Percentiles rank a stretch among this genome's conserved stretches.
Conservation (phyloP, 1,140 invertebrate species). For the Drosophila neocordata region DNA sequence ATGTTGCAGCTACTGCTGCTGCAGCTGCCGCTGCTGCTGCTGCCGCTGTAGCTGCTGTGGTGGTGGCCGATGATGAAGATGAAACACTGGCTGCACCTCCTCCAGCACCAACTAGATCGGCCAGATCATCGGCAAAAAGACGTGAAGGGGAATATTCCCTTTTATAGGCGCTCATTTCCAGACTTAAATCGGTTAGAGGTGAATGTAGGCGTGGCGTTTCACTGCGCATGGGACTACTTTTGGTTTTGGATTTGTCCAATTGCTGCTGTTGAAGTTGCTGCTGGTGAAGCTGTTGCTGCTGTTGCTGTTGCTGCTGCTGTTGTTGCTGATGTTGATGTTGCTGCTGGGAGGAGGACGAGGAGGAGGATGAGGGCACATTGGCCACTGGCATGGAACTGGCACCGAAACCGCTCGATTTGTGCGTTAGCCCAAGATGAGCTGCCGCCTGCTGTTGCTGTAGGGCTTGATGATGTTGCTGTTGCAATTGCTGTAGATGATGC, state of each 20-base stretch:
- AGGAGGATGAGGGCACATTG: slow-evolving; percentile 33
- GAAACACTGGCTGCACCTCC: slow-evolving; percentile 37
- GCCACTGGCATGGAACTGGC: slow-evolving; percentile 58
- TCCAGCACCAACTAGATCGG: slow-evolving; percentile 62
- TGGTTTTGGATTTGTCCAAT: slow-evolving; percentile 54
- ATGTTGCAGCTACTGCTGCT: slow-evolving; percentile 21
- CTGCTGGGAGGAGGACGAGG: slow-evolving; percentile 29
- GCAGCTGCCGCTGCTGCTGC: background rate
- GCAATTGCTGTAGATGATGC: slow-evolving; percentile 71
- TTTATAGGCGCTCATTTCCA: slow-evolving; percentile 87
- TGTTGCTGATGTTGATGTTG: slow-evolving; percentile 44
- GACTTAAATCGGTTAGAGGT: slow-evolving; percentile 85
- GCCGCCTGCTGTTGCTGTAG: slow-evolving; percentile 76
- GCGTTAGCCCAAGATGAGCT: slow-evolving; percentile 55
- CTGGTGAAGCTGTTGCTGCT: no score
- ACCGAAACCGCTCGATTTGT: slow-evolving; percentile 66
- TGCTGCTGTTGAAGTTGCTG: slow-evolving; percentile 10
- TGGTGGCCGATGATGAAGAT: slow-evolving; percentile 43
- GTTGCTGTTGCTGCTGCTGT: slow-evolving; percentile 20
- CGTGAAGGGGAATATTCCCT: slow-evolving; percentile 86
- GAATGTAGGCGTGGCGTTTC: slow-evolving; percentile 84
- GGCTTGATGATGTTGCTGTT: slow-evolving; percentile 63
- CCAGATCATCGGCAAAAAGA: slow-evolving; percentile 86
- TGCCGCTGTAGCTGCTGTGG: slow-evolving; percentile 26
- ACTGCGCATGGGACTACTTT: slow-evolving; percentile 84